phyloP scores from a whole-genome alignment of 2,888 invertebrate species.

The Pterostichus madidus region DNA sequence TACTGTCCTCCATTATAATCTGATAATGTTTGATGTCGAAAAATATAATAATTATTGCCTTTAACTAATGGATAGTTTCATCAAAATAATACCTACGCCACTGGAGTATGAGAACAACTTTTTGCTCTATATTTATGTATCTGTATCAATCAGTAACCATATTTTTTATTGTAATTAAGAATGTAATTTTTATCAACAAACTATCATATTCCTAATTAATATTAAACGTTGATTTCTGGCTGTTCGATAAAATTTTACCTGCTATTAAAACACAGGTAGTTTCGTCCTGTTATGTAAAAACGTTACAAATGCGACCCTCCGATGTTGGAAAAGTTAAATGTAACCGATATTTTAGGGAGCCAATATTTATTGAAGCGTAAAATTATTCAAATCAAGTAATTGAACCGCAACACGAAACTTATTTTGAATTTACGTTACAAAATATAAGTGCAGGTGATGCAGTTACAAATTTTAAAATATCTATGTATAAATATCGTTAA shows the following conservation, averaged over 20 bases:
- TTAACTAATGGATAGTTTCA: no score
- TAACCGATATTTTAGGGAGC: slow-evolving; percentile 14
- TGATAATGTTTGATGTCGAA: no score
- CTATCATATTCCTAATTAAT: slow-evolving; percentile 22
- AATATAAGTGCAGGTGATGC: slow-evolving; percentile 9
- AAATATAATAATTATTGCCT: no score
- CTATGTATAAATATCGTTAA: no score
- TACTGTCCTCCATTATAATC: no score
- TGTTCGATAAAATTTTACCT: slow-evolving; percentile 14
- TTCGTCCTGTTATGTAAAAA: slow-evolving; percentile 1
- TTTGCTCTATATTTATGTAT: no score
- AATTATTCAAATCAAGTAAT: slow-evolving; percentile 29
- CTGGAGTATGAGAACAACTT: no score
- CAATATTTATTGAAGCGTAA: slow-evolving; percentile 9
- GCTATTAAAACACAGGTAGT: background rate
- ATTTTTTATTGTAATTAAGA: slow-evolving; percentile 22
- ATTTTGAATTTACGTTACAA: slow-evolving; percentile 30
- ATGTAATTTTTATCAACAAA: slow-evolving; percentile 3
- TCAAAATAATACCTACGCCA: no score
- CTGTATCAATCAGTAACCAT: background rate
- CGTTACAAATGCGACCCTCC: background rate
- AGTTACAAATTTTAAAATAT: background rate
- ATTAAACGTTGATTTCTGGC: slow-evolving; percentile 25
- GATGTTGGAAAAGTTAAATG: background rate
- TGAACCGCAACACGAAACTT: slow-evolving; percentile 13